These are phyloP conservation scores for Lates japonicus DNA, from an alignment of 2,797 vertebrate species.

Conservation along the genomic window DNA sequence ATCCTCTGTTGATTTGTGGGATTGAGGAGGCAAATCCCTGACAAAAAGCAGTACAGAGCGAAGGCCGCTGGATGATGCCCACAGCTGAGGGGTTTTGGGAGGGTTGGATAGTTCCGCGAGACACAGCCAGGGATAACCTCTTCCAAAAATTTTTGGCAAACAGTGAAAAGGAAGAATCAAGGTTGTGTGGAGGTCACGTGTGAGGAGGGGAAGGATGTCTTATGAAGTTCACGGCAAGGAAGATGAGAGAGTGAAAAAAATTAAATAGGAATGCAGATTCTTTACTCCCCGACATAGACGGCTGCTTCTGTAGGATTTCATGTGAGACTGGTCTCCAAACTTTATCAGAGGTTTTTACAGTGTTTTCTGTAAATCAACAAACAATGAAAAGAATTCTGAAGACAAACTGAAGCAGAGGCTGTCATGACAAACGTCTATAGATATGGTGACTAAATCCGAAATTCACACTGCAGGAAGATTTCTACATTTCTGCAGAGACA, in stretches of 20 bases:
- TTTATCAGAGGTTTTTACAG: neutral
- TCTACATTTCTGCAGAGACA: constrained; percentile 33
- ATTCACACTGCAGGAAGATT: constrained; percentile 30
- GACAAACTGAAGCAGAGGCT: neutral
- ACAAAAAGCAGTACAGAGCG: constrained; percentile 81
- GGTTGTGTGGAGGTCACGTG: constrained; percentile 59
- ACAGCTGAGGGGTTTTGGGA: constrained; percentile 9
- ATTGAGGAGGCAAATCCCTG: constrained; percentile 86
- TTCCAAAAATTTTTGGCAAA: constrained; percentile 55
- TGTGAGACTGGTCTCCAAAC: neutral
- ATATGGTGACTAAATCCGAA: constrained; percentile 2
- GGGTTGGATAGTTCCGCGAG: constrained; percentile 41
- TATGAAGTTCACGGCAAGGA: constrained; percentile 44
- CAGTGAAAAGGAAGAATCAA: constrained; percentile 45
- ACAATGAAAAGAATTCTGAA: neutral
- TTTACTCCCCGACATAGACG: neutral
- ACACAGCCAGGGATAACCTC: constrained; percentile 54
- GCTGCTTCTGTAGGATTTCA: neutral
- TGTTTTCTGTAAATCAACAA: neutral
- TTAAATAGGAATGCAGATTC: constrained; percentile 42
- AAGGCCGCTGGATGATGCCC: constrained; percentile 73
- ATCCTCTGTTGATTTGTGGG: constrained; percentile 89
- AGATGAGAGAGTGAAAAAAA: neutral
- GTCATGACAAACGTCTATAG: neutral
- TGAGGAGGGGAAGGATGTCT: constrained; percentile 31